Percentiles rank a stretch among this genome's conserved stretches.
Conservation (phyloP, 2,888 invertebrate species). For the Synergus itoensis region DNA sequence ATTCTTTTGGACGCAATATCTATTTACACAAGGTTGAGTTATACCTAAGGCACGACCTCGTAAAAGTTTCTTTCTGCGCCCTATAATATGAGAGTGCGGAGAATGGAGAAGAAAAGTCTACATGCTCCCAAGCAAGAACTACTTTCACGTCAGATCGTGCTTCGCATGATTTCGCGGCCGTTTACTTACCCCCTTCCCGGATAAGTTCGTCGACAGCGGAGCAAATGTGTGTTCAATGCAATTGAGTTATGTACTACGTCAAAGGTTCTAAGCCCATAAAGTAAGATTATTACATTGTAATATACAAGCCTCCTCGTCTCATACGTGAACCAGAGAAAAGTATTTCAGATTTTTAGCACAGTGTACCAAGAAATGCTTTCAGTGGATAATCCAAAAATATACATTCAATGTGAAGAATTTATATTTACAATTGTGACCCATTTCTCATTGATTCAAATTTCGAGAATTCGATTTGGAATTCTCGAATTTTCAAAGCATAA, state of each 20-base stretch:
- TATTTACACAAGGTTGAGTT: conserved; percentile 8
- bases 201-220: conserved; percentile 14
- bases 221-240: conserved; percentile 48
- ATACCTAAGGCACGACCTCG: conserved; percentile 1
- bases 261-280: conserved; percentile 29
- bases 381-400: no score
- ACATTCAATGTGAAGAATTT: background rate
- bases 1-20: background rate
- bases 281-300: background rate
- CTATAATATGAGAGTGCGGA: conserved; percentile 40
- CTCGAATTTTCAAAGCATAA: no score
- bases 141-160: conserved; percentile 50
- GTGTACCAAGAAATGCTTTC: background rate
- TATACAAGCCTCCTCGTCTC: background rate
- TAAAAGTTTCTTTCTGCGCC: conserved; percentile 22
- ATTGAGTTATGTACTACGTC: conserved; percentile 53
- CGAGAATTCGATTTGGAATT: no score
- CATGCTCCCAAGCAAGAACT: conserved; percentile 48
- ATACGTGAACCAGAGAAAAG: background rate
- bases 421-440: no score
- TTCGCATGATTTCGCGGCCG: conserved; percentile 54
- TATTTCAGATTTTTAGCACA: background rate
- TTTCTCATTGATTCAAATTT: no score
- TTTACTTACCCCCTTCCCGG: conserved; percentile 39
- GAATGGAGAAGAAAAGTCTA: conserved; percentile 42